Evolutionary conservation across 2,113 vertebrate species (phyloP).

Genomic region (Donacobius atricapilla): DNA sequence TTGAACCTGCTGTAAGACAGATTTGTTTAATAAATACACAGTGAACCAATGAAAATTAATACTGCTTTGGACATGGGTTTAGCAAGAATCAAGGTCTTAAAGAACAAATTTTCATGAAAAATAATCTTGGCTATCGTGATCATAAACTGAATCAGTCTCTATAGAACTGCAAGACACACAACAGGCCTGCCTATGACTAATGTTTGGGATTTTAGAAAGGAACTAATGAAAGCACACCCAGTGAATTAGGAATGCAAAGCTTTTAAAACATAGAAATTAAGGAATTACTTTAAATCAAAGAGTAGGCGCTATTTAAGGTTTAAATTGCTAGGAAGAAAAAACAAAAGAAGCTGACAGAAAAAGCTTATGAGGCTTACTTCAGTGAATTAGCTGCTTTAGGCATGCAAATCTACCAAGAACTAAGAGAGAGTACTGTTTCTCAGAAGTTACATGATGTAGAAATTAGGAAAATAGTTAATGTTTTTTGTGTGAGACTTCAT

Average conservation of each 20-base stretch:
- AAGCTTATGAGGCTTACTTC: background rate
- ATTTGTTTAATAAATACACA: conserved; percentile 6
- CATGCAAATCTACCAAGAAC: background rate
- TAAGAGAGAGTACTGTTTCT: background rate
- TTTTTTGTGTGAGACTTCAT: background rate
- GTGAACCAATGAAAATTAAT: background rate
- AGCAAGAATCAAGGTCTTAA: background rate
- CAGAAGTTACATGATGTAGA: background rate
- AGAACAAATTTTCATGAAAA: background rate
- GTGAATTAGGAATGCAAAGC: background rate
- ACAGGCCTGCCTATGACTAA: background rate
- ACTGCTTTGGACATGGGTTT: background rate
- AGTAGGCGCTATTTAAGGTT: background rate
- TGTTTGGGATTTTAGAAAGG: background rate
- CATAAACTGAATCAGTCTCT: background rate
- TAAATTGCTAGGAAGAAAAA: background rate
- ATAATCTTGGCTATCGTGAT: background rate
- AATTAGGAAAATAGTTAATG: background rate
- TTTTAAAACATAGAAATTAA: background rate
- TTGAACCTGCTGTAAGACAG: background rate
- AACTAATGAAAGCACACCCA: background rate
- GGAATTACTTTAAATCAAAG: background rate
- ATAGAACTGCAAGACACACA: background rate
- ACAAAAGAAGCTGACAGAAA: background rate
- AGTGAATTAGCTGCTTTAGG: background rate